phyloP scores from a whole-genome alignment of 1,140 invertebrate genomes.

The Atta texana region DNA sequence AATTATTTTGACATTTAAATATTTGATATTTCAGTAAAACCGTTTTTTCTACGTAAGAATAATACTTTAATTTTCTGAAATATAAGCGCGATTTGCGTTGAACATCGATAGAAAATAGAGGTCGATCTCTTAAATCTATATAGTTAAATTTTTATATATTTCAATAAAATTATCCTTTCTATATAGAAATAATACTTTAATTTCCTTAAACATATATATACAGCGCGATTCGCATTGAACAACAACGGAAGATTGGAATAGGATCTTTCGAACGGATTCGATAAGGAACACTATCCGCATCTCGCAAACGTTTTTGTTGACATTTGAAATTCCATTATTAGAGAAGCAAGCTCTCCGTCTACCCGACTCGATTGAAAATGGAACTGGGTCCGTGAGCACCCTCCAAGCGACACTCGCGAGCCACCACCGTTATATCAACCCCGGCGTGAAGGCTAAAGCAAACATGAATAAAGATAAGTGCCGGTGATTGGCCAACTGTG shows the following conservation, averaged over 20 bases:
- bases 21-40: too few relatives aligned
- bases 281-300: conserved; percentile 34
- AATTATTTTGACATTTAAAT: too few relatives aligned
- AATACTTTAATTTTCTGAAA: too few relatives aligned
- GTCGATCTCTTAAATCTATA: too few relatives aligned
- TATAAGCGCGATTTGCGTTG: neutral
- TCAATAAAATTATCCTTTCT: too few relatives aligned
- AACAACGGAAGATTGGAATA: neutral
- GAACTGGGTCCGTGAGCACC: conserved; percentile 38
- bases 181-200: neutral
- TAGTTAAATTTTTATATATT: too few relatives aligned
- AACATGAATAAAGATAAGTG: conserved; percentile 72
- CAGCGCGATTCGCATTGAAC: neutral
- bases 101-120: too few relatives aligned
- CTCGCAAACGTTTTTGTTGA: conserved; percentile 65
- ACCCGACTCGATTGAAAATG: conserved; percentile 63
- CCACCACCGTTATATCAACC: neutral
- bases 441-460: conserved; percentile 17
- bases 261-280: conserved; percentile 6
- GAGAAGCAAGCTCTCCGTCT: conserved; percentile 10
- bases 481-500: conserved; percentile 41
- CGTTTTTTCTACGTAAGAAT: too few relatives aligned
- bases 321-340: conserved; percentile 77
- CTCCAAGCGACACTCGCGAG: conserved; percentile 36
- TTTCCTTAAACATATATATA: neutral